phyloP scores from a whole-genome alignment of 2,888 invertebrate genomes.

The Brachynemurus nebulosus region DNA sequence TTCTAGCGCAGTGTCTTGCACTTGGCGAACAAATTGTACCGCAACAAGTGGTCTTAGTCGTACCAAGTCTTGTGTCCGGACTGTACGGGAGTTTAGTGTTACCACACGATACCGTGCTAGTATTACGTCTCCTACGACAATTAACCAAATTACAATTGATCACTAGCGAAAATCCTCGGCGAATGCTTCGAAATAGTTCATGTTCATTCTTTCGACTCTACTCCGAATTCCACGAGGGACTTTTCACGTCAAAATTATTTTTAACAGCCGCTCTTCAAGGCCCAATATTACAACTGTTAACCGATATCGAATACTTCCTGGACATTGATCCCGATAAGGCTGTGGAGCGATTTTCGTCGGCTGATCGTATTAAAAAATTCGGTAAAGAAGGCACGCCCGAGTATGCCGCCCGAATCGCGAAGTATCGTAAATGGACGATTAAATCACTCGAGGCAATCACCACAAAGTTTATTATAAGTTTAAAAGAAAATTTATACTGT shows the following conservation, averaged over 20 bases:
- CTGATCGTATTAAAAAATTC: conserved; percentile 49
- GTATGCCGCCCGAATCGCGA: conserved; percentile 55
- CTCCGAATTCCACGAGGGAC: conserved; percentile 75
- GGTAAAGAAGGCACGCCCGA: conserved; percentile 61
- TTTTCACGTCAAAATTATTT: conserved; percentile 85
- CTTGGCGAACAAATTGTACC: conserved; percentile 45
- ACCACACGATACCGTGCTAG: conserved; percentile 56
- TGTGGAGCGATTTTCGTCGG: conserved; percentile 46
- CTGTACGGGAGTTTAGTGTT: conserved; percentile 61
- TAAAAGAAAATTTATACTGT: conserved; percentile 73
- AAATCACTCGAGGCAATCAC: conserved; percentile 66
- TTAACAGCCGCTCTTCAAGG: conserved; percentile 82
- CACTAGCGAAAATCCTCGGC: conserved; percentile 51
- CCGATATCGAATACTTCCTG: conserved; percentile 81
- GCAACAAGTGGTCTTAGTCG: conserved; percentile 27
- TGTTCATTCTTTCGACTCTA: conserved; percentile 81
- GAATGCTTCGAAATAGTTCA: conserved; percentile 65
- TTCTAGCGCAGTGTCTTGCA: conserved; percentile 54
- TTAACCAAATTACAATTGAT: conserved; percentile 59
- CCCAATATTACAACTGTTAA: conserved; percentile 80
- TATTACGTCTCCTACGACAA: conserved; percentile 48
- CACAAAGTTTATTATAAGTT: conserved; percentile 65
- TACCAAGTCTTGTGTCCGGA: conserved; percentile 46
- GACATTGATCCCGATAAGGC: conserved; percentile 86
- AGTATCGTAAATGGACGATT: conserved; percentile 68